These are phyloP conservation scores for Paradisaea rubra DNA, from an alignment of 2,113 vertebrate genomes.

Conservation along the genomic window DNA sequence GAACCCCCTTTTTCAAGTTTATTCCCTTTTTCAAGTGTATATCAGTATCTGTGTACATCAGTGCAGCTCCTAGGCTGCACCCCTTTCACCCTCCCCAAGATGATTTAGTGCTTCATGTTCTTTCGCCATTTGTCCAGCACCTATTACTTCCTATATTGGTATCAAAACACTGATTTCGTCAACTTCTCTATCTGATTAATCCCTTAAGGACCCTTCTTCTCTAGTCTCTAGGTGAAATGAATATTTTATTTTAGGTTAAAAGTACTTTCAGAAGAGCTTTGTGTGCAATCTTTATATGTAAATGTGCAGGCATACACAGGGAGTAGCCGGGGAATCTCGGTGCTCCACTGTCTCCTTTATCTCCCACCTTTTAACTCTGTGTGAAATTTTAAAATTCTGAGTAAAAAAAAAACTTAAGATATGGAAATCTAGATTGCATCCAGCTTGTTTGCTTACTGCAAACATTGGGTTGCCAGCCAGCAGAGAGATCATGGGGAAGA, in stretches of 20 bases:
- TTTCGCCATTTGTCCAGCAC: not conserved
- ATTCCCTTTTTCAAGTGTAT: not conserved
- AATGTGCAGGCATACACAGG: not conserved
- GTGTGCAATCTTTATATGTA: not conserved
- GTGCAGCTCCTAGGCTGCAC: not conserved
- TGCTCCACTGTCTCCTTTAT: not conserved
- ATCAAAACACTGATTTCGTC: not conserved
- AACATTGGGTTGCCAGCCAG: not conserved
- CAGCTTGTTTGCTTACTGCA: not conserved
- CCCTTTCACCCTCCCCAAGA: not conserved
- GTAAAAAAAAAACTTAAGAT: not conserved
- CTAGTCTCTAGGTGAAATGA: not conserved
- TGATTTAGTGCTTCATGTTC: not conserved
- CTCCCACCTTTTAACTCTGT: not conserved
- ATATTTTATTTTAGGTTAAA: not conserved
- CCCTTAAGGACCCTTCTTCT: not conserved
- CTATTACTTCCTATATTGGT: not conserved
- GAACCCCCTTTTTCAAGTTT: not conserved
- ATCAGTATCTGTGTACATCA: not conserved
- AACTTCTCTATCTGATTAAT: not conserved
- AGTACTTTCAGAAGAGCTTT: not conserved
- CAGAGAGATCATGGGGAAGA: not conserved
- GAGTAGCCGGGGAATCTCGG: not conserved
- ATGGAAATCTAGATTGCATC: not conserved
- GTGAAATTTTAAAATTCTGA: not conserved